These are phyloP conservation scores for Siniperca scherzeri DNA, from an alignment of 2,797 vertebrate species.

Conservation along the genomic window DNA sequence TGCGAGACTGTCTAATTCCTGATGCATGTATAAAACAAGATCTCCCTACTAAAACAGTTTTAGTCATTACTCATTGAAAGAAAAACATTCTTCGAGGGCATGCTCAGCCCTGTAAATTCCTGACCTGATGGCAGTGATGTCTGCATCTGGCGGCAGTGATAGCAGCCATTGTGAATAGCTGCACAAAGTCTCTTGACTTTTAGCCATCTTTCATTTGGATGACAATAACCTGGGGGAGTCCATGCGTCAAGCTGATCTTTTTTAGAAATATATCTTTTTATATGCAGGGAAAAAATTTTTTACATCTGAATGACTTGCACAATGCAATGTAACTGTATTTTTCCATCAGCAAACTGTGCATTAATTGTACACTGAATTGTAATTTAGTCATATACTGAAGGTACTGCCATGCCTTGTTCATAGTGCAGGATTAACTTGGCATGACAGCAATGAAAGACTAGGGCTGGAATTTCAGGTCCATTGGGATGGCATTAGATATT, in stretches of 20 bases:
- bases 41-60: neutral
- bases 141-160: conserved; percentile 28
- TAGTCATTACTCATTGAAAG: conserved; percentile 4
- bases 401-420: conserved; percentile 38
- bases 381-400: conserved; percentile 31
- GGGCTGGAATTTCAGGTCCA: conserved; percentile 58
- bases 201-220: conserved; percentile 35
- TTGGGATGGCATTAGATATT: conserved; percentile 69
- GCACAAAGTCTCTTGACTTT: conserved; percentile 18
- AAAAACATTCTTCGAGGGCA: neutral
- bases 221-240: conserved; percentile 31
- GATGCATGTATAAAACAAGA: conserved; percentile 18
- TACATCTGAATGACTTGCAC: conserved; percentile 8
- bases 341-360: neutral
- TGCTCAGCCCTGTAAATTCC: neutral
- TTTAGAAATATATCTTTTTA: conserved; percentile 6
- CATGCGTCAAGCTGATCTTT: neutral
- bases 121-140: conserved; percentile 28
- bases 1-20: neutral
- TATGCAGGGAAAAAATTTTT: conserved; percentile 13
- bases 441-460: conserved; percentile 64
- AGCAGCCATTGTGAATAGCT: conserved; percentile 26
- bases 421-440: conserved; percentile 63
- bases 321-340: neutral
- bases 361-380: conserved; percentile 21